Evolutionary conservation across 2,888 invertebrate genomes (phyloP).

Genomic region (Subacronicta megacephala): DNA sequence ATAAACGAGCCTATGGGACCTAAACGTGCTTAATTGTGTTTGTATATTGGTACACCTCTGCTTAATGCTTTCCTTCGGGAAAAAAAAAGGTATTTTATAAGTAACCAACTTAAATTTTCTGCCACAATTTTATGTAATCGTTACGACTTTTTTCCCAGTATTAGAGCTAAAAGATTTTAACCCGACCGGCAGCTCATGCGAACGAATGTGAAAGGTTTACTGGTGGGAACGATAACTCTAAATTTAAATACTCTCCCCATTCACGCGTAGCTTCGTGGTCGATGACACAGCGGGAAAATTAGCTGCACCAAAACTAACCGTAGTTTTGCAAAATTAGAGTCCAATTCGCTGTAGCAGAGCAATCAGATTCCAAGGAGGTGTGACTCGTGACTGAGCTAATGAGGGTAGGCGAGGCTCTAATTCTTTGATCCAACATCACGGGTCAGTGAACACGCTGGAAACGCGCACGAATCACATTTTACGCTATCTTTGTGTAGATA

Average conservation of each 20-base stretch:
- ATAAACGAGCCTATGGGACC: too few relatives aligned
- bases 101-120: too few relatives aligned
- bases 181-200: background rate
- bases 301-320: constrained; percentile 5
- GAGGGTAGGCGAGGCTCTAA: constrained; percentile 78
- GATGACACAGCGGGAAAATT: constrained; percentile 25
- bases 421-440: constrained; percentile 82
- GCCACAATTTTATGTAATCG: too few relatives aligned
- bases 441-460: constrained; percentile 77
- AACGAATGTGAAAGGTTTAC: constrained; percentile 25
- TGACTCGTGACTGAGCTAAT: constrained; percentile 79
- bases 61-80: too few relatives aligned
- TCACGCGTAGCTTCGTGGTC: constrained; percentile 43
- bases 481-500: constrained; percentile 51
- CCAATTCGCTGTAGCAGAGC: constrained; percentile 26
- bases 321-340: constrained; percentile 23
- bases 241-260: constrained; percentile 49
- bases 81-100: too few relatives aligned
- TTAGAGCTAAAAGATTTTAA: background rate
- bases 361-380: constrained; percentile 69
- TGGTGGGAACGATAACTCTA: constrained; percentile 20
- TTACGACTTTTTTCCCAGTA: background rate
- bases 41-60: too few relatives aligned
- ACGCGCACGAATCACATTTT: constrained; percentile 53
- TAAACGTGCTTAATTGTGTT: too few relatives aligned